phyloP scores from a whole-genome alignment of 2,888 invertebrate species.

The Adelognathus sp. region DNA sequence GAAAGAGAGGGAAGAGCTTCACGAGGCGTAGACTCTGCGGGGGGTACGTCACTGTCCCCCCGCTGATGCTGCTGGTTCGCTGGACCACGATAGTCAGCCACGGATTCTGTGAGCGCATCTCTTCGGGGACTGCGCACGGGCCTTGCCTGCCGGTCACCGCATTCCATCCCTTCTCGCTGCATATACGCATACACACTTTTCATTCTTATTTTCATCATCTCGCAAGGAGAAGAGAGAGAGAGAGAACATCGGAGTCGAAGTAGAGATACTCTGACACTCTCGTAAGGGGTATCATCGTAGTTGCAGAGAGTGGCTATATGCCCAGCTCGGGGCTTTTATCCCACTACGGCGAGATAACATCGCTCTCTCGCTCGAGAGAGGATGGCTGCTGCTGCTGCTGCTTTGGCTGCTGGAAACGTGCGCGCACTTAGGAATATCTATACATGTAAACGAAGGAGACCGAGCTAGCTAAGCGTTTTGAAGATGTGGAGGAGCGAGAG shows the following conservation, averaged over 20 bases:
- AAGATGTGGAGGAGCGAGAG: background rate
- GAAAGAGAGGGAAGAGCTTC: no score
- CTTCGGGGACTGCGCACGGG: conserved; percentile 54
- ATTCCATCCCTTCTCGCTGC: conserved; percentile 70
- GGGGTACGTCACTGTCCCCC: conserved; percentile 79
- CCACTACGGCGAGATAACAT: conserved; percentile 77
- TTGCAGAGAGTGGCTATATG: conserved; percentile 64
- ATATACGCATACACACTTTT: conserved; percentile 38
- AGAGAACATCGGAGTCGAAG: conserved; percentile 53
- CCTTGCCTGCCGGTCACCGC: conserved; percentile 78
- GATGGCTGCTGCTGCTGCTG: conserved; percentile 31
- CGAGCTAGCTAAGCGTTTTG: conserved; percentile 34
- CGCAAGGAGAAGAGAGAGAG: conserved; percentile 13
- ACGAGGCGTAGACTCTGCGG: conserved; percentile 71
- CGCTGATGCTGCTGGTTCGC: conserved; percentile 67
- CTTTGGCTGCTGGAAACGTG: conserved; percentile 11
- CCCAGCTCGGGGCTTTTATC: conserved; percentile 77
- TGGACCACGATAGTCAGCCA: conserved; percentile 50
- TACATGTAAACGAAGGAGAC: conserved; percentile 26
- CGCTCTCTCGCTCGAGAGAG: conserved; percentile 66
- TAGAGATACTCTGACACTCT: conserved; percentile 76
- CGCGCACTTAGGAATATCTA: conserved; percentile 56
- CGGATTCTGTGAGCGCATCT: conserved; percentile 47
- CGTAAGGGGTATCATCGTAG: conserved; percentile 77
- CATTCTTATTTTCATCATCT: conserved; percentile 55